Percentiles rank a stretch among this genome's conserved stretches.
Evolutionary conservation across 2,113 vertebrate genomes (phyloP).

Genomic region (Passer domesticus): DNA sequence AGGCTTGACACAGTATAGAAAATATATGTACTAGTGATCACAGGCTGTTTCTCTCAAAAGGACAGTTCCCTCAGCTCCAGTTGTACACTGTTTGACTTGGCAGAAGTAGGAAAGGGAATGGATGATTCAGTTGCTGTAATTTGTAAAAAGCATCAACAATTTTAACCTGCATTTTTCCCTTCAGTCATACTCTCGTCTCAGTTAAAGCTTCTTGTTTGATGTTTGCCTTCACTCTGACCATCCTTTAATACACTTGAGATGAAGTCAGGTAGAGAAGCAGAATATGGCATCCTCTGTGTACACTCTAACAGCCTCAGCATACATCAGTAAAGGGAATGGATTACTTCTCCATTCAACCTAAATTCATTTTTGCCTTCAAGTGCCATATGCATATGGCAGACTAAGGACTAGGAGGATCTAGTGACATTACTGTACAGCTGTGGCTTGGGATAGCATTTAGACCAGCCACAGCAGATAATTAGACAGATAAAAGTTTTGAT

Average conservation of each 20-base stretch:
- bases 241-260: background rate
- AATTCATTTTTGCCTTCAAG: background rate
- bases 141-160: background rate
- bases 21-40: background rate
- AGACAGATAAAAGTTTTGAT: background rate
- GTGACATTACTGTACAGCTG: background rate
- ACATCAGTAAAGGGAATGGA: background rate
- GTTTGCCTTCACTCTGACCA: background rate
- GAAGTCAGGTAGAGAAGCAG: background rate
- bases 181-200: background rate
- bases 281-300: background rate
- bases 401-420: background rate
- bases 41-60: background rate
- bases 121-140: background rate
- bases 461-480: background rate
- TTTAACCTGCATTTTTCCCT: conserved; percentile 4
- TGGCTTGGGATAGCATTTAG: background rate
- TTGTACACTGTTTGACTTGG: background rate
- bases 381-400: background rate
- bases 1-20: background rate
- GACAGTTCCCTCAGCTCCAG: background rate
- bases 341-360: background rate
- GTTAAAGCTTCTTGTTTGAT: conserved; percentile 8
- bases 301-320: background rate
- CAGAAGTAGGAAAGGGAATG: background rate